Evolutionary conservation across 92 coral and sea anemone species (phyloP).

Genomic region (Actinernus sp.): DNA sequence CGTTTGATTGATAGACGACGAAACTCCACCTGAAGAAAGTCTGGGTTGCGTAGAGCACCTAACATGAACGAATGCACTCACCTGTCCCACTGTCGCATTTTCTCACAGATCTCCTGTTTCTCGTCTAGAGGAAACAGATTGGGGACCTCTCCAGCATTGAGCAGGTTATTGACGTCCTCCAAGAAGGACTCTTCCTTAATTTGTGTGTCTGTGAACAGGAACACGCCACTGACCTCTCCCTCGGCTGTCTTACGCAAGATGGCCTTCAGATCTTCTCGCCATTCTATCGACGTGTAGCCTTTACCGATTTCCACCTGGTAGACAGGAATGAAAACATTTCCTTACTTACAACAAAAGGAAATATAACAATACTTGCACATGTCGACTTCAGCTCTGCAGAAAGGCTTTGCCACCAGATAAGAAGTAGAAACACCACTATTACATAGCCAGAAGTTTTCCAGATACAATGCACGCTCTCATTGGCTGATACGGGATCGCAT

Average conservation of each 20-base stretch:
- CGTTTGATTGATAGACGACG: no score
- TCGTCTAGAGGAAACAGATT: slow-evolving; percentile 96
- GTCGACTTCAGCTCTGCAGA: no score
- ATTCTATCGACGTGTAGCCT: slow-evolving; percentile 96
- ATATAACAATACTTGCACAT: no score
- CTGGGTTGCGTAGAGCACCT: no score
- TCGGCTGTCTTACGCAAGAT: slow-evolving; percentile 98
- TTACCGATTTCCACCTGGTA: slow-evolving; percentile 97
- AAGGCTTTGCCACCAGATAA: no score
- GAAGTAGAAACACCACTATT: no score
- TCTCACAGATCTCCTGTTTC: slow-evolving; percentile 98
- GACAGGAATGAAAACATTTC: no score
- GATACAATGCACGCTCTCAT: no score
- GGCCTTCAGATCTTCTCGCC: slow-evolving; percentile 98
- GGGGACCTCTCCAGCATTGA: slow-evolving; percentile 99
- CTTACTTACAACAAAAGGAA: not conserved
- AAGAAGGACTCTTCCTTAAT: slow-evolving; percentile 98
- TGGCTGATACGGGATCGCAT: no score
- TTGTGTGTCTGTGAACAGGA: slow-evolving; percentile 98
- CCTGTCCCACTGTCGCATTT: slow-evolving; percentile 97
- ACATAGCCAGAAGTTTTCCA: no score
- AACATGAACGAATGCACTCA: no score
- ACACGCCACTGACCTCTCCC: slow-evolving; percentile 96
- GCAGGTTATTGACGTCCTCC: slow-evolving; percentile 95
- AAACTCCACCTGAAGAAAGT: no score